Conservation (phyloP, 2,888 invertebrate genomes). For the Ferrisia virgata region DNA sequence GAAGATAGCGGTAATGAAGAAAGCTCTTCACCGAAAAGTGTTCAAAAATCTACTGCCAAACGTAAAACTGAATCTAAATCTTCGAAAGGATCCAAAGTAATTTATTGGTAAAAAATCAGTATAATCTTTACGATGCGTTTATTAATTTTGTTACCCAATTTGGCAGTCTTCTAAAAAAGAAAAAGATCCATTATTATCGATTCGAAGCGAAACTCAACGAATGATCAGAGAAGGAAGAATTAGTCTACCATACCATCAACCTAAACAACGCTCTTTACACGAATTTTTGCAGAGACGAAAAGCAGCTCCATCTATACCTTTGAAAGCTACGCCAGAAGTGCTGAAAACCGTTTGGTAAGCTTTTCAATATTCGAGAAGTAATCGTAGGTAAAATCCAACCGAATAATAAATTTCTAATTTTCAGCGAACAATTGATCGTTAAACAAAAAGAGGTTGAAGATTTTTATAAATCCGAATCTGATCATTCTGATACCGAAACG, state of each 20-base stretch:
- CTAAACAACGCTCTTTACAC: slow-evolving; percentile 72
- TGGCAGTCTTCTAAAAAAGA: not conserved
- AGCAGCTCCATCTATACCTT: slow-evolving; percentile 55
- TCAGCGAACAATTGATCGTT: slow-evolving; percentile 43
- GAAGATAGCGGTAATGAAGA: not conserved
- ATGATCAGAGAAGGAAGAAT: slow-evolving; percentile 72
- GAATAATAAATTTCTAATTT: slow-evolving; percentile 35
- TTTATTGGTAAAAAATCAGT: not conserved
- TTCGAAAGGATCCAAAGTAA: not conserved
- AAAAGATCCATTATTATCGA: slow-evolving; percentile 55
- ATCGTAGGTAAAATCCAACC: slow-evolving; percentile 34
- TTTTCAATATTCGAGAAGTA: not conserved
- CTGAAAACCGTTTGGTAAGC: slow-evolving; percentile 64
- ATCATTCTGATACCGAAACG: not conserved
- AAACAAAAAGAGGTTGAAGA: slow-evolving; percentile 46
- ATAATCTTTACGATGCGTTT: not conserved
- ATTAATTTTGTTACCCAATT: not conserved
- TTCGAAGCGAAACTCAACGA: slow-evolving; percentile 80
- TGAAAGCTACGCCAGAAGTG: slow-evolving; percentile 68
- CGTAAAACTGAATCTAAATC: not conserved
- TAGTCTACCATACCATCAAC: slow-evolving; percentile 80
- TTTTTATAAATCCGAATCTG: slow-evolving; percentile 47
- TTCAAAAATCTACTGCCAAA: not conserved
- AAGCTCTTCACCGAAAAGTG: not conserved
- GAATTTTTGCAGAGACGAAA: slow-evolving; percentile 67